Conservation (phyloP, 2,113 vertebrate species). For the Arenaria interpres region DNA sequence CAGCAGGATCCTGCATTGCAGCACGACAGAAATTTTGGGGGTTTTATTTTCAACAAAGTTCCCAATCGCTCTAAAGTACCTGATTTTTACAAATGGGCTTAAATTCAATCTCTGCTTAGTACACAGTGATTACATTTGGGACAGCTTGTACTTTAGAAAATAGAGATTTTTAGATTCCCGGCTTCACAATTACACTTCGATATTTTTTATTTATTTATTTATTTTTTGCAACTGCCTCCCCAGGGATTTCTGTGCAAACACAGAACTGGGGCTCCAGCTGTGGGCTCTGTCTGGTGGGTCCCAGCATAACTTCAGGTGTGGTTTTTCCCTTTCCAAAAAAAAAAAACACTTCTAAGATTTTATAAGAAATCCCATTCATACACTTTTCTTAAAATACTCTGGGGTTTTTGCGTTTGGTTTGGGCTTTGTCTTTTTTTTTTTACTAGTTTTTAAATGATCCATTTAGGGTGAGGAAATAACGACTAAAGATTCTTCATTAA, state of each 20-base stretch:
- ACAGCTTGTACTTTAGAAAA: slow-evolving; percentile 17
- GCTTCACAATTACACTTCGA: slow-evolving; percentile 18
- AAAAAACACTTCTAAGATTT: not conserved
- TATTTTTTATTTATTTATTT: not conserved
- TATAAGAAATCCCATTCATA: not conserved
- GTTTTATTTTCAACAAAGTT: not conserved
- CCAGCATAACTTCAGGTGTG: not conserved
- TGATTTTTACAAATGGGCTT: not conserved
- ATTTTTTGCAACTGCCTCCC: not conserved
- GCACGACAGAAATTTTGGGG: not conserved
- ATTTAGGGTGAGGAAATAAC: not conserved
- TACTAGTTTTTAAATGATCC: not conserved
- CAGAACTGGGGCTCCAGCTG: not conserved
- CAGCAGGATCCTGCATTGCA: not conserved
- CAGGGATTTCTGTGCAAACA: not conserved
- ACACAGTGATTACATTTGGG: not conserved
- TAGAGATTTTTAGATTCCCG: not conserved
- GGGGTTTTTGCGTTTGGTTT: not conserved
- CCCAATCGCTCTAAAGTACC: not conserved
- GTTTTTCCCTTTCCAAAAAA: not conserved
- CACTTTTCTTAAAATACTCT: not conserved
- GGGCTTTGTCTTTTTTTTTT: not conserved
- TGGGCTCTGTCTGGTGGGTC: not conserved
- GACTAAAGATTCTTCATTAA: not conserved
- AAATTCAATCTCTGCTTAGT: slow-evolving; percentile 11